These are phyloP conservation scores for Drosophila sturtevanti DNA, from an alignment of 1,140 invertebrate species.

Conservation along the genomic window DNA sequence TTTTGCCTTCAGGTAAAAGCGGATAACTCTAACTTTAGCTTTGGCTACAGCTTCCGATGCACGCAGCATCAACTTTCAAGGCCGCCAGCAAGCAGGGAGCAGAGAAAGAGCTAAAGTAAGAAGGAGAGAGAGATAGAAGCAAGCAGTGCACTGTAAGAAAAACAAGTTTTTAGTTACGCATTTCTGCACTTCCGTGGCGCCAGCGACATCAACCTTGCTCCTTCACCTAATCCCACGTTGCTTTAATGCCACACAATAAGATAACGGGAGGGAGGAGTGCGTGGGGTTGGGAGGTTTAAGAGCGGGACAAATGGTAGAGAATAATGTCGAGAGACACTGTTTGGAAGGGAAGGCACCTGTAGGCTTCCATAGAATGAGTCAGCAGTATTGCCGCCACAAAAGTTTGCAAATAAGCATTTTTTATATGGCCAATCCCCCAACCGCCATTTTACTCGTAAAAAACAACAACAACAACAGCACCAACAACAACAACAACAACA, in stretches of 20 bases:
- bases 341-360: slow-evolving; percentile 49
- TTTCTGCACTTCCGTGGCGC: slow-evolving; percentile 74
- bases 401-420: slow-evolving; percentile 80
- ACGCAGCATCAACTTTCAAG: slow-evolving; percentile 64
- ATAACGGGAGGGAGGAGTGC: neutral
- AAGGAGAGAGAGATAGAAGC: neutral
- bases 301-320: neutral
- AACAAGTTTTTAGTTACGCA: slow-evolving; percentile 73
- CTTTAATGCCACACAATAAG: slow-evolving; percentile 28
- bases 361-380: slow-evolving; percentile 64
- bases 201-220: slow-evolving; percentile 51
- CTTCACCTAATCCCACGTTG: slow-evolving; percentile 16
- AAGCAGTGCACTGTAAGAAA: slow-evolving; percentile 63
- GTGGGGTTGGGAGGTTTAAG: neutral
- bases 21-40: slow-evolving; percentile 41
- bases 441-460: slow-evolving; percentile 40
- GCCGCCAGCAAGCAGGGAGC: slow-evolving; percentile 39
- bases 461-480: slow-evolving; percentile 40
- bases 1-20: slow-evolving; percentile 5
- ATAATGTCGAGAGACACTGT: neutral
- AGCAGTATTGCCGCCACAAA: slow-evolving; percentile 66
- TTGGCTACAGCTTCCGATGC: slow-evolving; percentile 50
- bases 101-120: slow-evolving; percentile 22
- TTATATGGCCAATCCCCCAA: slow-evolving; percentile 63
- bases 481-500: slow-evolving; percentile 35